A percentile compares a stretch with the other conserved stretches of the same genome.
Conservation (phyloP, 2,113 vertebrate species). For the Fulmarus glacialis region DNA sequence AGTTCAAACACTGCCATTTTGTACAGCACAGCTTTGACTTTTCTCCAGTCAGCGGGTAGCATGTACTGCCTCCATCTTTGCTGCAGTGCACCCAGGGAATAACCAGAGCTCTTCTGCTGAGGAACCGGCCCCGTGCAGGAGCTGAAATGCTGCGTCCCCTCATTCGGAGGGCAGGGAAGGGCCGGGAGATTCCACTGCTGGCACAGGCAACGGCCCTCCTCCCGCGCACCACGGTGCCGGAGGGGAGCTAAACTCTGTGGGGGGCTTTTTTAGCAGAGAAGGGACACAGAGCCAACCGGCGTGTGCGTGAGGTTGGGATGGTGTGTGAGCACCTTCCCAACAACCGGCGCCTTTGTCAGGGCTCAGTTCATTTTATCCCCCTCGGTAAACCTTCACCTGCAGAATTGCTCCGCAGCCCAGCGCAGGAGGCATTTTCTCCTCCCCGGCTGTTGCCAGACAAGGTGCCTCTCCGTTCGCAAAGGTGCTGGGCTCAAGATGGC, state of each 20-base stretch:
- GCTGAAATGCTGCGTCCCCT: rapidly evolving
- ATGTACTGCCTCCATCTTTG: not conserved
- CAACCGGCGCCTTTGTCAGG: not conserved
- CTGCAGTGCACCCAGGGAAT: not conserved
- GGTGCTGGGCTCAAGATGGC: not conserved
- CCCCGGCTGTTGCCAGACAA: no score
- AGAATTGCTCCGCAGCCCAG: not conserved
- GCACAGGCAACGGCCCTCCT: no score
- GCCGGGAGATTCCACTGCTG: not conserved
- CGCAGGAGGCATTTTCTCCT: rapidly evolving
- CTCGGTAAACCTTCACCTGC: not conserved
- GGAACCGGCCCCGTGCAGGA: not conserved
- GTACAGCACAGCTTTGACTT: not conserved
- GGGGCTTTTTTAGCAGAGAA: not conserved
- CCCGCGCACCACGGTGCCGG: not conserved
- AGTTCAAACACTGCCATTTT: rapidly evolving
- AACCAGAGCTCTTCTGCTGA: not conserved
- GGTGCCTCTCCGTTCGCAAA: rapidly evolving
- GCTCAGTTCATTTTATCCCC: not conserved
- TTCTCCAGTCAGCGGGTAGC: rapidly evolving
- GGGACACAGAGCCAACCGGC: no score
- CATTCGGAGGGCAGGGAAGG: not conserved
- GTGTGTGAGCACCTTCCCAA: rapidly evolving
- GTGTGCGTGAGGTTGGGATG: rapidly evolving
- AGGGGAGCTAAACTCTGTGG: not conserved